phyloP scores from a whole-genome alignment of 1,140 invertebrate genomes.

The Psilanteris sp. region DNA sequence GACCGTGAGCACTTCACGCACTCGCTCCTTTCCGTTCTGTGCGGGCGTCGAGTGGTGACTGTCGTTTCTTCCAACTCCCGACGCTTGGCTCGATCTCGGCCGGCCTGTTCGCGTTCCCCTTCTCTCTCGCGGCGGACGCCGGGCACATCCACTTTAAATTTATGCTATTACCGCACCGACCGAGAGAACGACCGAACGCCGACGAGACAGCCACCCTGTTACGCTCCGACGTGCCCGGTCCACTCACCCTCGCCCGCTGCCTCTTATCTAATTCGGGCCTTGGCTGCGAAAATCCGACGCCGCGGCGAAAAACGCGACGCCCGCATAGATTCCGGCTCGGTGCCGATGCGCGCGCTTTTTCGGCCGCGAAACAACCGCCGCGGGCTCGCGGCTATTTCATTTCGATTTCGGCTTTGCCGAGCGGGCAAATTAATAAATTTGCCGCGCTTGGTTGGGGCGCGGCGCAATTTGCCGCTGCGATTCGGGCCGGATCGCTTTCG shows the following conservation, averaged over 20 bases:
- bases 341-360: too few species aligned
- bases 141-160: constrained; percentile 72
- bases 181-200: constrained; percentile 63
- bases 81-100: constrained; percentile 59
- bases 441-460: too few species aligned
- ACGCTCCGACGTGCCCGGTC: constrained; percentile 8
- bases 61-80: constrained; percentile 73
- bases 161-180: constrained; percentile 80
- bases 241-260: constrained; percentile 32
- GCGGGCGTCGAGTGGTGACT: constrained; percentile 78
- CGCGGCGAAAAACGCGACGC: too few species aligned
- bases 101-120: constrained; percentile 64
- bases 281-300: too few species aligned
- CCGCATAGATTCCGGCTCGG: too few species aligned
- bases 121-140: constrained; percentile 63
- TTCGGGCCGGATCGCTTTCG: too few species aligned
- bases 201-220: constrained; percentile 35
- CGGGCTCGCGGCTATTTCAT: too few species aligned
- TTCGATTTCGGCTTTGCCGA: too few species aligned
- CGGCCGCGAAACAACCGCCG: too few species aligned
- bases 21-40: constrained; percentile 69
- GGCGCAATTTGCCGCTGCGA: too few species aligned
- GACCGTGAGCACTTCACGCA: neutral
- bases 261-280: neutral
- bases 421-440: too few species aligned